These are phyloP conservation scores for Pseudorectes ferrugineus DNA, from an alignment of 2,113 vertebrate genomes.

Conservation along the genomic window DNA sequence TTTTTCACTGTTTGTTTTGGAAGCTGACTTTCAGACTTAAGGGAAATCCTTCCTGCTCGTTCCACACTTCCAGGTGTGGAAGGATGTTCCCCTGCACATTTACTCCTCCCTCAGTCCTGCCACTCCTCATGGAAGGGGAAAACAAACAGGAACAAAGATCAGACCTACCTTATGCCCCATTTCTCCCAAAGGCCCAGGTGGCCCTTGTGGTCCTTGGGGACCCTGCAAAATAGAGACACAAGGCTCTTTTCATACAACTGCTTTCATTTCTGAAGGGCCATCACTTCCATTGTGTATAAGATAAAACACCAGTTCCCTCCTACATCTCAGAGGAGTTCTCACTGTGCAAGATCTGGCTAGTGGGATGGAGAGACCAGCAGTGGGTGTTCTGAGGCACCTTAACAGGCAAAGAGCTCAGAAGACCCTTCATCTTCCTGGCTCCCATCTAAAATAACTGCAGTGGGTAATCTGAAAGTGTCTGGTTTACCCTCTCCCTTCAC, in stretches of 20 bases:
- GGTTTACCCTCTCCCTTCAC: background rate
- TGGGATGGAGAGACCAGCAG: background rate
- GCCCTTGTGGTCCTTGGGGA: conserved; percentile 81
- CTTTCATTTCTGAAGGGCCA: background rate
- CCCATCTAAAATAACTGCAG: background rate
- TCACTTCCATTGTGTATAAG: background rate
- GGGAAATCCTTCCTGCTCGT: background rate
- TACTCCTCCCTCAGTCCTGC: background rate
- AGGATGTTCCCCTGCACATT: background rate
- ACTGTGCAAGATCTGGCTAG: background rate
- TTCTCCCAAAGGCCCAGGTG: conserved; percentile 81
- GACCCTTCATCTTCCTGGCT: background rate
- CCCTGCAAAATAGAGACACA: conserved; percentile 76
- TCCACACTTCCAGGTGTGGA: background rate
- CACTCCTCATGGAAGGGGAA: background rate
- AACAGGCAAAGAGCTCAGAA: background rate
- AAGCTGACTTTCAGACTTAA: background rate
- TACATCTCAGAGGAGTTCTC: background rate
- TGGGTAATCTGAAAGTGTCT: background rate
- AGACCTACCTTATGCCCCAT: conserved; percentile 83
- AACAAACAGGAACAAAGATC: background rate
- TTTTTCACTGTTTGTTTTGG: background rate
- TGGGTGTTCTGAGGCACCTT: background rate
- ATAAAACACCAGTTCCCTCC: background rate
- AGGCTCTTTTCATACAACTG: background rate